Base-by-base conservation (phyloP, 1,140 invertebrate genomes). In the Drosophila lowei region DNA sequence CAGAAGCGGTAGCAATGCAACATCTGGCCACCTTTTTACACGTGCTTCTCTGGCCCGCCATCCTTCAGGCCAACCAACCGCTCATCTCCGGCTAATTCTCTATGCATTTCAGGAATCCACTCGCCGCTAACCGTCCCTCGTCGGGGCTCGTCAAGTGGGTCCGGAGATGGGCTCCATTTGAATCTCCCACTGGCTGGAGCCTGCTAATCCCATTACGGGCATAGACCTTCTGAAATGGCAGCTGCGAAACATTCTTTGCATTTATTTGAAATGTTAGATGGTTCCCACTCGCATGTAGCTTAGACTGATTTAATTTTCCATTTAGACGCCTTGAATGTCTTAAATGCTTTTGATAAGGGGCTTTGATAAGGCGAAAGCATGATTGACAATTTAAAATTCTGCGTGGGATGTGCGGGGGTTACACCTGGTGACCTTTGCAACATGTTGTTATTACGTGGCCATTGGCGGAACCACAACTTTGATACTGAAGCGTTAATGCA, bases 81-180 rank as follows among this genome's bases (percentile, higher is more conserved):
- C 71, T 73, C 71, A 73, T 73, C 70, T 73, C 72, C 72, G 72
- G 61, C 72, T 75, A 74, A 74, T 74, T 74, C 71, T 58, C 52
- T 42, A 73, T 75, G 72, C 71, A 75, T 75, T 67, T 57, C 62
- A 52, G 52, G 49, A 57, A 57, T 57, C 62, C 72, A 56, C 62
- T 38, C 53, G n/a, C 57, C 41, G 72, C 65, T 56, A 54, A 13
- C 21, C 25, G 34, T 9, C 50, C 30, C 8, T 34, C 30, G 30
- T 34, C 30, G 3, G 30, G 30, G 30, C 30, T 11, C 9, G 30
- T 34, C 30, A 34, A 34, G 30, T 34, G 30, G 54, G 49, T 30
- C 72, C 53, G 61, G 43, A 46, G 49, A 55, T 54, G 61, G 43
- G 71, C 49, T 66, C 61, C 49, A 38, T 73, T 56, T 47, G 41